Conservation (phyloP, 53 echinoderm and acorn worm species). For the Arbacia lixula region DNA sequence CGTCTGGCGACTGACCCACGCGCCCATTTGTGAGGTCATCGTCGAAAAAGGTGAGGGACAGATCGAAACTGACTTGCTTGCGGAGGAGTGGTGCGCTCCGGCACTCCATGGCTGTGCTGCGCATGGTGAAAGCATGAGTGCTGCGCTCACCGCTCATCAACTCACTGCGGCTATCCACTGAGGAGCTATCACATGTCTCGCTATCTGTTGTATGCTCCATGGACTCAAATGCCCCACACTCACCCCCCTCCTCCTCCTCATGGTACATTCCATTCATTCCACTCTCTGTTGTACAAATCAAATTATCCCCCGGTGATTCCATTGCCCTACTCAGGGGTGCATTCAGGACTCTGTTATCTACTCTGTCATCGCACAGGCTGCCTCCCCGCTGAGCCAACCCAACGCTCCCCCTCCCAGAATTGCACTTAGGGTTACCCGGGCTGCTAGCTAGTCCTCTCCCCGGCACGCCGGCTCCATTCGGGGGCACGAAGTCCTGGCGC, state of each 20-base stretch:
- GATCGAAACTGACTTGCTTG: constrained; percentile 55
- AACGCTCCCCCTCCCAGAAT: constrained; percentile 24
- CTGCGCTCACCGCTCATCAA: constrained; percentile 19
- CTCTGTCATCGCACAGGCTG: constrained; percentile 12
- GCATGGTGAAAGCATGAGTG: background rate
- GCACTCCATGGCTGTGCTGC: constrained; percentile 34
- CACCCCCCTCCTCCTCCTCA: constrained; percentile 54
- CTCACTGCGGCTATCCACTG: constrained; percentile 50
- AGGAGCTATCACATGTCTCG: constrained; percentile 51
- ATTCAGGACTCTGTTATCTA: constrained; percentile 47
- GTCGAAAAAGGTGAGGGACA: constrained; percentile 45
- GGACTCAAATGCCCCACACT: constrained; percentile 20
- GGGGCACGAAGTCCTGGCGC: constrained; percentile 4
- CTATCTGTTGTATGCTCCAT: constrained; percentile 60
- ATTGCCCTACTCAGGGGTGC: constrained; percentile 42
- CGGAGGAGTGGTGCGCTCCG: constrained; percentile 42
- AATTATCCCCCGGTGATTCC: constrained; percentile 47
- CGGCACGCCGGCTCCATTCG: background rate
- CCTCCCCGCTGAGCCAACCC: constrained; percentile 12
- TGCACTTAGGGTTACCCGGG: constrained; percentile 19
- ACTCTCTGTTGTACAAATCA: constrained; percentile 50
- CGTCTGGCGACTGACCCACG: background rate
- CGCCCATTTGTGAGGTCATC: constrained; percentile 36
- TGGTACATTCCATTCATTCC: constrained; percentile 63
- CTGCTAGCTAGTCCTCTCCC: constrained; percentile 15